Conservation (phyloP, 2,797 vertebrate genomes). For the Eulemur mongoz region DNA sequence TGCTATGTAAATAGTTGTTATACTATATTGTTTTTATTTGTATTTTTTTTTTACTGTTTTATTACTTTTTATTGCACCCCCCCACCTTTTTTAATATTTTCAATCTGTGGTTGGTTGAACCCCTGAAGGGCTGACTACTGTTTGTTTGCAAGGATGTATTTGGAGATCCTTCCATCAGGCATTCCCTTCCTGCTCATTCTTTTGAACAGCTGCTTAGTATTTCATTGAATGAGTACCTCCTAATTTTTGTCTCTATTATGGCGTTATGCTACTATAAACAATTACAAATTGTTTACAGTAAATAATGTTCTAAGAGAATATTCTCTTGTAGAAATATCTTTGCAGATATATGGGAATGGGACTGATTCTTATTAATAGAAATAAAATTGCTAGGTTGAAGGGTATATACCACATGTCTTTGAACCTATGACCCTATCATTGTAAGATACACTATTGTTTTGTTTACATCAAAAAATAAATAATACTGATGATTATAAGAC, state of each 20-base stretch:
- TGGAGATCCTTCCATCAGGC: background rate
- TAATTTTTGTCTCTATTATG: background rate
- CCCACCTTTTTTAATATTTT: background rate
- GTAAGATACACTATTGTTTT: background rate
- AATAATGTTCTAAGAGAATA: background rate
- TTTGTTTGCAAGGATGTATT: background rate
- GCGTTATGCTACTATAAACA: no score
- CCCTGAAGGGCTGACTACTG: background rate
- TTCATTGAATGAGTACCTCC: background rate
- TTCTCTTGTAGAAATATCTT: background rate
- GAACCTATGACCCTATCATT: background rate
- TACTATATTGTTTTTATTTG: background rate
- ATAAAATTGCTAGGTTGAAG: background rate
- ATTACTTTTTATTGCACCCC: background rate
- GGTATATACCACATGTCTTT: background rate
- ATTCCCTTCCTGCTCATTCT: background rate
- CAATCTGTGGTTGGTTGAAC: background rate
- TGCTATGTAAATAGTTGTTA: background rate
- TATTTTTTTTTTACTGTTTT: background rate
- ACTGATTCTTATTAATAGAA: background rate
- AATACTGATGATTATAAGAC: background rate
- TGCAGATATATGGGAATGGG: background rate
- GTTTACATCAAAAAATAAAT: conserved; percentile 21
- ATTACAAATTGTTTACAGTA: no score
- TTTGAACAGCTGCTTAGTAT: background rate